Evolutionary conservation across 2,113 vertebrate species (phyloP).

Genomic region (Mustelus asterias): DNA sequence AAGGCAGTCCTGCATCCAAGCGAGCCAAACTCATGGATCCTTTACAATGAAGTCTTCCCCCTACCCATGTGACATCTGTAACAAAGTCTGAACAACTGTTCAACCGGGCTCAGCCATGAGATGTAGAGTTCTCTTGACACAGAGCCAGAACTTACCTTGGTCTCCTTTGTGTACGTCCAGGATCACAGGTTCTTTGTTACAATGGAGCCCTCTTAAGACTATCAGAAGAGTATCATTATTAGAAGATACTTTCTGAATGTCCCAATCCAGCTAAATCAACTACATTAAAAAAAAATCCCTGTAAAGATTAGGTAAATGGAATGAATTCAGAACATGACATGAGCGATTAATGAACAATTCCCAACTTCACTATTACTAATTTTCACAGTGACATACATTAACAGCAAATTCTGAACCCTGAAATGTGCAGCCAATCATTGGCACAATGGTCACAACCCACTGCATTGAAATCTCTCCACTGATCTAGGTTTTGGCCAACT

Average conservation of each 20-base stretch:
- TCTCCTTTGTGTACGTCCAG: background rate
- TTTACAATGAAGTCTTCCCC: background rate
- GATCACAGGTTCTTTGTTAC: background rate
- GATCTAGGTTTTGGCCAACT: background rate
- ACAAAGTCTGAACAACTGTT: background rate
- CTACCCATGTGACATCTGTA: background rate
- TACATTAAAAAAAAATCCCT: conserved; percentile 21
- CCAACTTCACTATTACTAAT: background rate
- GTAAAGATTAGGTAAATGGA: background rate
- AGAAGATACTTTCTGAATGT: background rate
- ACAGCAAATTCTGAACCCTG: background rate
- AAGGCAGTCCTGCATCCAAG: conserved; percentile 14
- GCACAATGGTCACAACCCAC: background rate
- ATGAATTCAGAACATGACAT: conserved; percentile 7
- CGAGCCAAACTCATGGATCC: background rate
- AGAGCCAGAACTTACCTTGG: conserved; percentile 16
- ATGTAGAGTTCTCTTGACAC: background rate
- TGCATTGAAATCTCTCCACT: background rate
- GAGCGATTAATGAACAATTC: background rate
- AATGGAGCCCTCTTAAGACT: conserved; percentile 30
- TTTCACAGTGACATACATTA: too few species aligned
- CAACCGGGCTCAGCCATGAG: background rate
- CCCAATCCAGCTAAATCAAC: conserved; percentile 28
- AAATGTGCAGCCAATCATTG: background rate
- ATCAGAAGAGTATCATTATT: background rate